Base-by-base conservation (phyloP, 2,888 invertebrate genomes). In the Pilophorus perplexus region DNA sequence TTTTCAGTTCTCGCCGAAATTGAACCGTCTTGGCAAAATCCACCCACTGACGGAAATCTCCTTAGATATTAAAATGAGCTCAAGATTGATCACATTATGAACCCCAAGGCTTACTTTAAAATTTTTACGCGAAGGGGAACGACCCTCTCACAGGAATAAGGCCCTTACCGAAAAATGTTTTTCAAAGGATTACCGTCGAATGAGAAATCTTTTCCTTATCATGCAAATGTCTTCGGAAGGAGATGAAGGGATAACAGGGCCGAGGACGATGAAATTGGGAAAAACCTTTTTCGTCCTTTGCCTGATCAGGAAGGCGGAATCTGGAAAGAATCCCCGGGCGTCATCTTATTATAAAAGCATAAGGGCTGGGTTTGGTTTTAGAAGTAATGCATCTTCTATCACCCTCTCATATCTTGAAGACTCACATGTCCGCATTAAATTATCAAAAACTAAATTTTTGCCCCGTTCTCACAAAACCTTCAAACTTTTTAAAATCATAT, bases 161-260 rank as follows among this genome's bases (percentile, higher is more conserved):
- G n/a, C n/a, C 33, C 33, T 33, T 33, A 33, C 12, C 6, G 33
- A 33, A 33, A 33, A 33, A 33, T 28, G 52, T 42, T 59, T 59
- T 59, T 59, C 42, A 59, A 59, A 59, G 59, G 59, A 59, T 59
- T 59, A 59, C 59, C 14, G 27, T 23, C 20, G 59, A 59, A 59
- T 40, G 59, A 59, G 27, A 59, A 20, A 59, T 59, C 59, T 59
- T 59, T 59, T 59, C 59, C 59, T 59, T 59, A 59, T 42, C 59
- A 59, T 59, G 59, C 23, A 59, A 59, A 59, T 59, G 22, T 23
- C 42, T 20, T 23, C 22, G 42, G 59, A 22, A 33, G 28, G 52
- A 27, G 18, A 52, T 52, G 52, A 52, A 28, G 52, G 52, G 52
- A 52, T 52, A 52, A 52, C 38, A 5, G 59, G 42, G 42, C 3